Evolutionary conservation across 2,797 vertebrate species (phyloP).

Genomic region (Podarcis siculus): DNA sequence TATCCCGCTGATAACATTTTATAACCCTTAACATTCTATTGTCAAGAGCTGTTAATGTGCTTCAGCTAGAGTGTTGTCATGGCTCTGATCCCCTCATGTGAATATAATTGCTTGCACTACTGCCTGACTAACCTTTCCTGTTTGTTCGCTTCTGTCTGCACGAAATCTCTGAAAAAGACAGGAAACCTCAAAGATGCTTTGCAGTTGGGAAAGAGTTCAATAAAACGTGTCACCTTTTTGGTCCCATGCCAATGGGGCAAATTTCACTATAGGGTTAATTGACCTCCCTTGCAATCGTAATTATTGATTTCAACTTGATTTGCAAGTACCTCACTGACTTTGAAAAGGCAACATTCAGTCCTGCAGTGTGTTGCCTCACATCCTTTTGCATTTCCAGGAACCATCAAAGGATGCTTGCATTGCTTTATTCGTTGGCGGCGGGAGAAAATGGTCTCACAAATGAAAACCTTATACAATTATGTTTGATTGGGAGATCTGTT

Average conservation of each 20-base stretch:
- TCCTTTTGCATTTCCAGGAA: neutral
- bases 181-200: neutral
- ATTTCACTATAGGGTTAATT: neutral
- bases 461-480: neutral
- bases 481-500: neutral
- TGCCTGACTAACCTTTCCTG: constrained; percentile 8
- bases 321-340: neutral
- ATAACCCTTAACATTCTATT: neutral
- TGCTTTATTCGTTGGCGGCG: neutral
- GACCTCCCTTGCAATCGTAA: neutral
- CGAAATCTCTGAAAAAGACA: constrained; percentile 3
- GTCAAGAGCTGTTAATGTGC: neutral
- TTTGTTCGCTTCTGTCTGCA: neutral
- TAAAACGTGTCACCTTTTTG: neutral
- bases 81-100: neutral
- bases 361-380: neutral
- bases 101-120: constrained; percentile 7
- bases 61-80: neutral
- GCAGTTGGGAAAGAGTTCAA: neutral
- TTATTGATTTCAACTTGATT: neutral
- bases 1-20: neutral
- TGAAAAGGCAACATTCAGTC: neutral
- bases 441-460: neutral
- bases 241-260: neutral
- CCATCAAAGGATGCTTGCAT: neutral